phyloP scores from a whole-genome alignment of 2,888 invertebrate species.

The Lasioglossum malachurum region DNA sequence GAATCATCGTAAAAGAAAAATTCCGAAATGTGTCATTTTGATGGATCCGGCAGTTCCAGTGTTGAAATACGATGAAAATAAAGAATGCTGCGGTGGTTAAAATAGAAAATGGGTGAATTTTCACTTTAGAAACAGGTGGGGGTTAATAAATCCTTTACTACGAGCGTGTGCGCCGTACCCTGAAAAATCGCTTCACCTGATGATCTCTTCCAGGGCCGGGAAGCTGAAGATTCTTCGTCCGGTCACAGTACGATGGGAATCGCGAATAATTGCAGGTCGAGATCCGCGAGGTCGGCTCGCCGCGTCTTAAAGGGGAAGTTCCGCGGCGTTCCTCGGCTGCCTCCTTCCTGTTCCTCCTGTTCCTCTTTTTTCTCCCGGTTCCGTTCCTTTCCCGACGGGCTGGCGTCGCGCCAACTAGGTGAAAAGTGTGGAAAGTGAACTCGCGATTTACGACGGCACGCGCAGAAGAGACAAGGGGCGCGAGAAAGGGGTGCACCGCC shows the following conservation, averaged over 20 bases:
- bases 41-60: not conserved
- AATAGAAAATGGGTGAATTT: not conserved
- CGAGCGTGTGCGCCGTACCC: too few species aligned
- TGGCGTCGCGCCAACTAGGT: constrained; percentile 84
- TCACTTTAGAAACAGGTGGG: rapidly evolving
- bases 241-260: constrained; percentile 31
- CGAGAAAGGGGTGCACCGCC: constrained; percentile 36
- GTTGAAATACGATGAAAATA: not conserved
- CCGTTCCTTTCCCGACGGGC: constrained; percentile 61
- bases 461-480: constrained; percentile 51
- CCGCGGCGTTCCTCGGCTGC: constrained; percentile 75
- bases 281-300: constrained; percentile 23
- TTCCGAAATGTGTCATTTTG: not conserved
- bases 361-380: constrained; percentile 44
- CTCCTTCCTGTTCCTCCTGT: constrained; percentile 57
- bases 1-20: too few species aligned
- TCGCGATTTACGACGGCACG: constrained; percentile 80
- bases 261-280: constrained; percentile 58
- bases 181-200: not conserved
- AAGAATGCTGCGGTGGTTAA: not conserved
- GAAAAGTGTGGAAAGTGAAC: constrained; percentile 84
- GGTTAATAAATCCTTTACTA: not conserved
- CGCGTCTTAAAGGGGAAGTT: constrained; percentile 81
- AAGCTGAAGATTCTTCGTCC: constrained; percentile 12
- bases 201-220: not conserved